Evolutionary conservation across 2,888 invertebrate species (phyloP), one percentile per base, ranked within the genome.

Genomic region (Netelia virgata): DNA sequence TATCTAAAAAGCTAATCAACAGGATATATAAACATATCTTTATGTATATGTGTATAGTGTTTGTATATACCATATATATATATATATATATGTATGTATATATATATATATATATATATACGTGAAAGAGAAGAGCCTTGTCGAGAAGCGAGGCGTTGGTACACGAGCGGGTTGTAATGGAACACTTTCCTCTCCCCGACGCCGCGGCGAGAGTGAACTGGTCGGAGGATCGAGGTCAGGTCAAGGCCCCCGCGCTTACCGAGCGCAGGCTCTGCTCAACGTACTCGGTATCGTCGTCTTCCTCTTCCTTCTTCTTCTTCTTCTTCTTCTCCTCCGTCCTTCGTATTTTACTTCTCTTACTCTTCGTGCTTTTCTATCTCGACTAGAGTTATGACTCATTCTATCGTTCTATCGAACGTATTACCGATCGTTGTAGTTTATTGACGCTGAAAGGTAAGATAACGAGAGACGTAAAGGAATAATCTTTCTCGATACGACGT

Each of bases 181-280:
- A 93, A 92, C 93, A 93, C 93, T 93, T 93, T 93, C 93, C 90
- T 93, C 93, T 90, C 89, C 90, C 87, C 90, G 91, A 89, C 91
- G 91, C 89, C 90, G 85, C 78, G 93, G 93, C 90, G 93, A 93
- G 93, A 93, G 93, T 93, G 93, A 93, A 93, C 93, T 93, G 90
- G 91, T 85, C 88, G 84, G 88, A 92, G 89, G 92, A 93, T 93
- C 93, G 93, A 93, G 93, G 93, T 91, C 93, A 93, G 93, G 93
- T 93, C 93, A 93, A 93, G 93, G 93, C 93, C 93, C 93, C 91
- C 91, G 87, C 83, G 87, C 84, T 81, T 81, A 79, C 73, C 69
- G 79, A 86, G 88, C 88, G 86, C 89, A 90, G 87, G 87, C 89
- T 88, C 87, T 87, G 23, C 59, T 82, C 74, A 69, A 63, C 36